A percentile compares a stretch with the other conserved stretches of the same genome.
phyloP scores from a whole-genome alignment of 2,888 invertebrate genomes.

The Tipula vernalis region DNA sequence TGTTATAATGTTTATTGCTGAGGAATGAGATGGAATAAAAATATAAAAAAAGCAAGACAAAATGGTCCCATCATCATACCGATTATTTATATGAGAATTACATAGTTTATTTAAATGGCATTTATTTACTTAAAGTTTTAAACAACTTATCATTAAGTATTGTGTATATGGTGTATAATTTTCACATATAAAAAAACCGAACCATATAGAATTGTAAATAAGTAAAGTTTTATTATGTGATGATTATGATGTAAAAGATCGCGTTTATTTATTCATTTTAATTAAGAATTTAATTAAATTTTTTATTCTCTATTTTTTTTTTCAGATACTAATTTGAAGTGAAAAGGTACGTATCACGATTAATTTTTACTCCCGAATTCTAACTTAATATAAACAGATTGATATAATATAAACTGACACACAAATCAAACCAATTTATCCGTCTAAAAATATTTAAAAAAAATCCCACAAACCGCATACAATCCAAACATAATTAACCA shows the following conservation, averaged over 20 bases:
- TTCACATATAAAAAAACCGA: no score
- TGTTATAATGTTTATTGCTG: no score
- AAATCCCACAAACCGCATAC: neutral
- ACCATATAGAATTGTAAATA: no score
- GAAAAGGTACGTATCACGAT: neutral
- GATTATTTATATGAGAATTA: neutral
- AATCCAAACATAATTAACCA: neutral
- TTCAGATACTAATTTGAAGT: neutral
- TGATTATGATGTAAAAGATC: neutral
- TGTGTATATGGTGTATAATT: no score
- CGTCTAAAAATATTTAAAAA: neutral
- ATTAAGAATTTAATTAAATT: neutral
- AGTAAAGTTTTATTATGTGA: neutral
- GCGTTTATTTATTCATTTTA: neutral
- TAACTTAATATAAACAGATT: neutral
- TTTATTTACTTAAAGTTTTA: neutral
- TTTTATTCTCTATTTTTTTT: neutral
- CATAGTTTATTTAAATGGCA: neutral
- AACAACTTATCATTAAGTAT: neutral
- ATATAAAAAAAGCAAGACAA: neutral
- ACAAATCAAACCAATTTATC: neutral
- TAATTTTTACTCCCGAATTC: neutral
- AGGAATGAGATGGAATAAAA: no score
- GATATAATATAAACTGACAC: neutral
- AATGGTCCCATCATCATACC: neutral